Conservation (phyloP, 2,113 vertebrate species). For the Sander lucioperca region DNA sequence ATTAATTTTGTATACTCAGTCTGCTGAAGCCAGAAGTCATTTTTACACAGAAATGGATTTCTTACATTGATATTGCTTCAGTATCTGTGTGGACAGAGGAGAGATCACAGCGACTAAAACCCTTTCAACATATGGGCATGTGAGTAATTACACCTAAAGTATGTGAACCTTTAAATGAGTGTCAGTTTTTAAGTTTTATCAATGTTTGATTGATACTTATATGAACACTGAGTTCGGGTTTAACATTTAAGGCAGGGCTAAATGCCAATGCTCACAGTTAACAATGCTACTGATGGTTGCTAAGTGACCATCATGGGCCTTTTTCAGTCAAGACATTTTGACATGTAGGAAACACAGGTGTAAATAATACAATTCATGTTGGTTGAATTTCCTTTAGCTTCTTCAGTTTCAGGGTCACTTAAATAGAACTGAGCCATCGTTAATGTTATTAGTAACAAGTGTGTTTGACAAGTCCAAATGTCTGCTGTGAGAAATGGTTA, state of each 20-base stretch:
- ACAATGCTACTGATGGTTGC: no score
- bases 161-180: neutral
- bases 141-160: neutral
- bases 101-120: neutral
- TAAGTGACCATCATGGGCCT: neutral
- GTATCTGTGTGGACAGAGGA: neutral
- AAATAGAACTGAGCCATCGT: neutral
- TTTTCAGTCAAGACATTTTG: neutral
- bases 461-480: neutral
- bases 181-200: neutral
- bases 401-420: neutral
- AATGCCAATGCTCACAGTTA: neutral
- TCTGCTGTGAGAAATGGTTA: neutral
- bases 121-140: neutral
- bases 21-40: neutral
- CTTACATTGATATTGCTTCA: neutral
- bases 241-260: neutral
- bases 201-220: neutral
- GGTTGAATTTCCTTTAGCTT: neutral
- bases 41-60: slow-evolving; percentile 3
- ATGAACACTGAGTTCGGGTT: neutral
- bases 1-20: neutral
- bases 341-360: neutral
- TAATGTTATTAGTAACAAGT: neutral
- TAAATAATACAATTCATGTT: no score